Conservation (phyloP, 2,113 vertebrate genomes). For the Phoxinus phoxinus region DNA sequence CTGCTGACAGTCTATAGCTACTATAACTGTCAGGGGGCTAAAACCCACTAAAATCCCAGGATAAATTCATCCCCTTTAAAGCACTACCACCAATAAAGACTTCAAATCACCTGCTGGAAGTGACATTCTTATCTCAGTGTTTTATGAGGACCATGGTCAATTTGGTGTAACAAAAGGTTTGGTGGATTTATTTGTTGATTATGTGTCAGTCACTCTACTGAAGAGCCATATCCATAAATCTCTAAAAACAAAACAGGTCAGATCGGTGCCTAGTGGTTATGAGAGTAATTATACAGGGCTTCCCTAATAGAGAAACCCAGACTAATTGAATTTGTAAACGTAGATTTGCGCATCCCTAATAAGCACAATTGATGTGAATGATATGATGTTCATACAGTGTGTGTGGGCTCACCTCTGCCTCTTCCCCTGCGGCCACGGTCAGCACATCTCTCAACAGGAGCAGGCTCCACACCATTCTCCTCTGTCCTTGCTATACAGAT, state of each 20-base stretch:
- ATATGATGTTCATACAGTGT: background rate
- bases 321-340: background rate
- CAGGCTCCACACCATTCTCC: conserved; percentile 91
- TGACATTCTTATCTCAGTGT: background rate
- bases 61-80: conserved; percentile 1
- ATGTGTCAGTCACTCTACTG: background rate
- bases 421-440: conserved; percentile 85
- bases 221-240: background rate
- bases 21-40: background rate
- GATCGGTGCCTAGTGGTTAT: background rate
- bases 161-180: background rate
- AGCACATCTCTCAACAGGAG: conserved; percentile 82
- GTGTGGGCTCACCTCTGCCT: conserved; percentile 83
- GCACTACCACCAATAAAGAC: background rate
- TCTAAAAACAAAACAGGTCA: background rate
- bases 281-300: background rate
- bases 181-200: background rate
- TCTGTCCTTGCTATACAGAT: conserved; percentile 79
- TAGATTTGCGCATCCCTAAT: background rate
- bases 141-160: background rate
- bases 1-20: background rate
- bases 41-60: background rate
- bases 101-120: background rate
- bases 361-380: background rate
- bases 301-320: background rate